A percentile compares a stretch with the other conserved stretches of the same genome.
Evolutionary conservation across 2,888 invertebrate species (phyloP).

Genomic region (Archips xylosteana): DNA sequence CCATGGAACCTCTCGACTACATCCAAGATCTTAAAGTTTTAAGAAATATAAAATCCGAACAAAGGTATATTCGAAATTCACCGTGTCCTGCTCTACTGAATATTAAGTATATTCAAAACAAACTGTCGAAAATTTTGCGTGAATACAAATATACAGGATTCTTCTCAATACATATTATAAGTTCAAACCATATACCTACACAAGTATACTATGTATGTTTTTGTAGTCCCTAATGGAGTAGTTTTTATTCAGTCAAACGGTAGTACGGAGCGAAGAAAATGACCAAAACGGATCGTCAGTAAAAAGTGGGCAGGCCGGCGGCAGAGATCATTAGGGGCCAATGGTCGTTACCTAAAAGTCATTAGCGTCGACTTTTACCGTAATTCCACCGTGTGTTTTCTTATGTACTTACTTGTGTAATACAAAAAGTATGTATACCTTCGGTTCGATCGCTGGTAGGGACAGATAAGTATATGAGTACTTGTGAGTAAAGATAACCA

Average conservation of each 20-base stretch:
- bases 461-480: too few relatives aligned
- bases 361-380: constrained; percentile 83
- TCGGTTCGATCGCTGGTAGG: too few relatives aligned
- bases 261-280: constrained; percentile 72
- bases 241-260: constrained; percentile 62
- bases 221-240: constrained; percentile 45
- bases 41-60: too few relatives aligned
- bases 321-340: constrained; percentile 79
- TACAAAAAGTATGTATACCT: not conserved
- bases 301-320: constrained; percentile 80
- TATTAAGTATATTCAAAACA: too few relatives aligned
- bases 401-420: constrained; percentile 37
- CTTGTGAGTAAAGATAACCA: too few relatives aligned
- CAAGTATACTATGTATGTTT: not conserved
- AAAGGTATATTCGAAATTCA: too few relatives aligned
- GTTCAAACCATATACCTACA: not conserved
- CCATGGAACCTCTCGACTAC: too few relatives aligned
- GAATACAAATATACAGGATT: too few relatives aligned
- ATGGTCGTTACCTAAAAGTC: constrained; percentile 84
- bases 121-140: too few relatives aligned
- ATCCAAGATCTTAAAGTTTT: too few relatives aligned
- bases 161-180: not conserved
- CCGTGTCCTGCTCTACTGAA: too few relatives aligned
- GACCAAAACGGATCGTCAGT: constrained; percentile 77
- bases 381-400: constrained; percentile 66